A percentile compares a stretch with the other conserved stretches of the same genome.
phyloP scores from a whole-genome alignment of 2,797 vertebrate species.

The Coilia nasus region DNA sequence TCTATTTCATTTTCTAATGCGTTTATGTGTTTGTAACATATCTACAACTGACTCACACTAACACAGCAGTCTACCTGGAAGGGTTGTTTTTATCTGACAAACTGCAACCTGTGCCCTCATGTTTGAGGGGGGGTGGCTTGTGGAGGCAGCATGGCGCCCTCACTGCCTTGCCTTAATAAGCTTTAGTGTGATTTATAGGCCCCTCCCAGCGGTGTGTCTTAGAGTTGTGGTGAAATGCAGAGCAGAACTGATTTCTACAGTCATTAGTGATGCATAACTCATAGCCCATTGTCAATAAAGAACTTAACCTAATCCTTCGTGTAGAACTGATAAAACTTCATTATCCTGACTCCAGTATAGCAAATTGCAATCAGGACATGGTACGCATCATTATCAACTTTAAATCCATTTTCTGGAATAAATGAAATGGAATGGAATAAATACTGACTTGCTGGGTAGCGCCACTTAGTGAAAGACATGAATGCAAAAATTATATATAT shows the following conservation, averaged over 20 bases:
- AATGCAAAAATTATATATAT: too few species aligned
- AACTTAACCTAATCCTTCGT: not conserved
- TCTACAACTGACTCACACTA: too few species aligned
- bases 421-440: too few species aligned
- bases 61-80: not conserved
- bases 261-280: slow-evolving; percentile 66
- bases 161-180: slow-evolving; percentile 65
- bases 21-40: not conserved
- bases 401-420: not conserved
- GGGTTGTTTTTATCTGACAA: not conserved
- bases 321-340: not conserved
- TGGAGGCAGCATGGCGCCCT: too few species aligned
- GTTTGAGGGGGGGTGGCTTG: not conserved
- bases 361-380: not conserved
- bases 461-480: too few species aligned
- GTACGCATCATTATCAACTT: not conserved
- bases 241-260: slow-evolving; percentile 44
- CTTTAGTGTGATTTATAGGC: slow-evolving; percentile 70
- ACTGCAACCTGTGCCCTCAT: not conserved
- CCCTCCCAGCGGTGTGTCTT: slow-evolving; percentile 68
- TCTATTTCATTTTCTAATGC: too few species aligned
- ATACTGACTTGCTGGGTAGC: too few species aligned
- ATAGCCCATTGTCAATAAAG: not conserved
- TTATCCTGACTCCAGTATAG: not conserved
- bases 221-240: slow-evolving; percentile 64